Percentiles rank a stretch among this genome's conserved stretches.
These are phyloP conservation scores for Calameuta pallipes DNA, from an alignment of 2,888 invertebrate genomes.

Conservation along the genomic window DNA sequence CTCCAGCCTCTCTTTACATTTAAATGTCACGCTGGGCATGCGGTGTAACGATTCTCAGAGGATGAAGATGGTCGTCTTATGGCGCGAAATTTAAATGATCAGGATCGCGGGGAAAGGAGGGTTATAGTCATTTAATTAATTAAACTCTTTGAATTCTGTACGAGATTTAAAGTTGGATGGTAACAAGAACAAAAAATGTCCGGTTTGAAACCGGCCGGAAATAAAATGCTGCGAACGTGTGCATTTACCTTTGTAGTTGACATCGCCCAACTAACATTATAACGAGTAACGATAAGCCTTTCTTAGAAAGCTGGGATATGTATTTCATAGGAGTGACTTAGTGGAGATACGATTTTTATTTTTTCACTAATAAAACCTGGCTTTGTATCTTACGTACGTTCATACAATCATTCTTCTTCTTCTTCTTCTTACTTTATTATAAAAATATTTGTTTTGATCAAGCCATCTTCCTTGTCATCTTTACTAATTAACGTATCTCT, in stretches of 20 bases:
- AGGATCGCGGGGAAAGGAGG: not conserved
- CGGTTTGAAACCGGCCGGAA: not conserved
- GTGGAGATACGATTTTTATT: conserved; percentile 31
- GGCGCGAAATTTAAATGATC: not conserved
- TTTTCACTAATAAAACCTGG: conserved; percentile 31
- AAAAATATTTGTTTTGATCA: conserved; percentile 3
- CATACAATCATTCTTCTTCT: conserved; percentile 3
- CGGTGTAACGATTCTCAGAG: not conserved
- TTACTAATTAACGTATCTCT: not conserved
- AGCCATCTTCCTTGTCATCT: not conserved
- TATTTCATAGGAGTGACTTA: conserved; percentile 25
- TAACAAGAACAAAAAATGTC: not conserved
- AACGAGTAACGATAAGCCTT: conserved; percentile 12
- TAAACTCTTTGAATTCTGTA: not conserved
- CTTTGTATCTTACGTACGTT: conserved; percentile 22
- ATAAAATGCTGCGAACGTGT: not conserved
- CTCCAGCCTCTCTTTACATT: not conserved
- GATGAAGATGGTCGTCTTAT: not conserved
- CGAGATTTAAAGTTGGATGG: not conserved
- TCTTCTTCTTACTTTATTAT: not conserved
- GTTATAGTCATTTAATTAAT: not conserved
- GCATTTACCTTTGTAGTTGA: not conserved
- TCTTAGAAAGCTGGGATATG: conserved; percentile 22
- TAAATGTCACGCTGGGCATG: not conserved
- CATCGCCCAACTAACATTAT: conserved; percentile 19